Base-by-base conservation (phyloP, 2,113 vertebrate genomes). In the Aegotheles bennettii region DNA sequence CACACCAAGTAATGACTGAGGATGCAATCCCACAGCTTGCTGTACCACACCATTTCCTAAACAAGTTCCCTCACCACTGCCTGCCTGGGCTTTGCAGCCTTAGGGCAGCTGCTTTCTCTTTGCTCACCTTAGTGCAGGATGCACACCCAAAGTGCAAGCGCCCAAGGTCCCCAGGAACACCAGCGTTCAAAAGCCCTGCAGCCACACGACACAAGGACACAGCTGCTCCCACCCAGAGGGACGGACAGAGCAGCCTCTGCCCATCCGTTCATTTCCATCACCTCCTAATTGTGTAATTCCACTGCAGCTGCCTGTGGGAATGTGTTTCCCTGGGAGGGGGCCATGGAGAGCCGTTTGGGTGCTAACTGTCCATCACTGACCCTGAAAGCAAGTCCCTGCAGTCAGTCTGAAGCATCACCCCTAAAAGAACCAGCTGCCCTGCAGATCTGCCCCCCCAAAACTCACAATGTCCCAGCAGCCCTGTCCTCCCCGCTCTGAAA, bases 141-240 rank as follows among this genome's bases (percentile, higher is more conserved):
- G 17, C 29, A 9, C 0, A 1, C 1, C 2, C 2, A 1, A 75
- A 71, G 16, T 18, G 25, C 50, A 35, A 65, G 56, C 3, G 1
- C 24, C 24, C 36, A 7, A 51, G 26, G 45, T 4, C 26, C 19
- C 25, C 1, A 1, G 57, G 43, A 65, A 64, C 1, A 1, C 3
- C 14, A 28, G 28, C 0, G 0, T 28, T n/a, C 60, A 82, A 60
- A 75, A 56, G 38, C 14, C 50, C 63, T 38, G 59, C 59, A 68
- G 83, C 59, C 64, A 81, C 16, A 3, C 2, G 5, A 73, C 47
- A 28, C 3, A 3, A 26, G 24, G 1, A 51, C 57, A 6, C 31
- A 73, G 18, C 43, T 51, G 21, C 13, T 56, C 35, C 19, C 53
- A 47, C 35, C 6, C 6, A 2, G 7, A 56, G 20, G 50, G 23